A percentile compares a stretch with the other conserved stretches of the same genome.
phyloP scores from a whole-genome alignment of 1,140 invertebrate species.

The Bradynema listronoti region DNA sequence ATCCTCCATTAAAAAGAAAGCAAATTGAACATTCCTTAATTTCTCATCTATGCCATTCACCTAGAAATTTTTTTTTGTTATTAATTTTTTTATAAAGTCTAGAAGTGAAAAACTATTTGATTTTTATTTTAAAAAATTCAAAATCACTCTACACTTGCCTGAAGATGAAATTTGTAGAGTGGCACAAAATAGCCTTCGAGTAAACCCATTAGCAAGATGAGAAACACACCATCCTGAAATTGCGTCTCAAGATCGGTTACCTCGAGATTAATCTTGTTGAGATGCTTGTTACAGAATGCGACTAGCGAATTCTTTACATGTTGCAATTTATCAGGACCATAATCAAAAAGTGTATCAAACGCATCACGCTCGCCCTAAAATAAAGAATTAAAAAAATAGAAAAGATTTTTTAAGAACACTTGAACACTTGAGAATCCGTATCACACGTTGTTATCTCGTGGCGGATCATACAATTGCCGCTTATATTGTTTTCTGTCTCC shows the following conservation, averaged over 20 bases:
- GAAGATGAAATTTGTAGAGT: constrained; percentile 80
- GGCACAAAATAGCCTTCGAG: constrained; percentile 97
- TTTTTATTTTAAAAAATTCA: constrained; percentile 4
- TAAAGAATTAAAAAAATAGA: too few species aligned
- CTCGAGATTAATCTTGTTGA: constrained; percentile 92
- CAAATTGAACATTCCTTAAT: constrained; percentile 90
- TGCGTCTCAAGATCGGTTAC: constrained; percentile 85
- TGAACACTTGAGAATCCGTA: too few species aligned
- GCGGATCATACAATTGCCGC: too few species aligned
- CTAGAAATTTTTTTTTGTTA: too few species aligned
- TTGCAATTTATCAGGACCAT: constrained; percentile 90
- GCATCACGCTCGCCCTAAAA: constrained; percentile 71
- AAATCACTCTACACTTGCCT: constrained; percentile 25
- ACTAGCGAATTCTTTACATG: constrained; percentile 94
- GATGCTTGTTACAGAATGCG: constrained; percentile 94
- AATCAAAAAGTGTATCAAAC: constrained; percentile 96
- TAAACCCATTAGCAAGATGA: constrained; percentile 86
- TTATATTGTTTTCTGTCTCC: too few species aligned
- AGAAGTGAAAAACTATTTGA: too few species aligned
- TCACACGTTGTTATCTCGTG: too few species aligned
- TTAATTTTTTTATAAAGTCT: too few species aligned
- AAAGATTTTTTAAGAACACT: too few species aligned
- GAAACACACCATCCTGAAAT: constrained; percentile 93
- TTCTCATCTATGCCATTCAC: constrained; percentile 65
- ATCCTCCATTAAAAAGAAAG: constrained; percentile 96